Percentiles rank a stretch among this genome's conserved stretches.
phyloP scores from a whole-genome alignment of 2,888 invertebrate species.

The Acrocera orbiculus region DNA sequence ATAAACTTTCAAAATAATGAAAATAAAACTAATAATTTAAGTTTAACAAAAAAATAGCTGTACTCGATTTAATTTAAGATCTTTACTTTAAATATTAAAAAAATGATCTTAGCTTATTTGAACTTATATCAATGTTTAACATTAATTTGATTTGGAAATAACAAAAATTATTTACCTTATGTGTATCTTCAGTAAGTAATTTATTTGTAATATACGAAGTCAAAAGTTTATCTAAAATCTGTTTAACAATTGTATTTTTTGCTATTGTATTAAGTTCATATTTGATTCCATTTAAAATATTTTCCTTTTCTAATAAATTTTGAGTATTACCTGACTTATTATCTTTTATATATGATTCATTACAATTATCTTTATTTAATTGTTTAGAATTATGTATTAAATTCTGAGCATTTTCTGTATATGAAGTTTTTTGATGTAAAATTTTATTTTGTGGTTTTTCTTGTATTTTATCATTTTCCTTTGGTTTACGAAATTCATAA shows the following conservation, averaged over 20 bases:
- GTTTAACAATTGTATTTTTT: conserved; percentile 42
- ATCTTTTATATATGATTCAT: too few relatives aligned
- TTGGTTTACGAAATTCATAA: conserved; percentile 34
- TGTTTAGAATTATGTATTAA: conserved; percentile 27
- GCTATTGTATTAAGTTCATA: too few relatives aligned
- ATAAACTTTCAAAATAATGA: too few relatives aligned
- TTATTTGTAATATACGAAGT: conserved; percentile 75
- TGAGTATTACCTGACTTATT: too few relatives aligned
- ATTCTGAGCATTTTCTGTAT: conserved; percentile 30
- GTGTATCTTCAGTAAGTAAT: conserved; percentile 50
- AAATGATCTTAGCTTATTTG: too few relatives aligned
- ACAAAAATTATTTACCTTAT: conserved; percentile 43
- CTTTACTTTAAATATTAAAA: too few relatives aligned
- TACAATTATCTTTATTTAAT: conserved; percentile 11
- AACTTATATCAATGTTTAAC: too few relatives aligned
- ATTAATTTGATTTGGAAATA: too few relatives aligned
- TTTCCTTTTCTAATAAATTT: conserved; percentile 2
- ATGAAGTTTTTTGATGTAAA: conserved; percentile 17
- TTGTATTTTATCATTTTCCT: conserved; percentile 7
- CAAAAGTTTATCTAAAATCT: conserved; percentile 49
- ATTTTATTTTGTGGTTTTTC: conserved; percentile 8
- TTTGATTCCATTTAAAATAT: too few relatives aligned
- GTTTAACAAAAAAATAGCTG: too few relatives aligned
- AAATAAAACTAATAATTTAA: too few relatives aligned
- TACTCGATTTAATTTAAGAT: too few relatives aligned